Evolutionary conservation across 2,797 vertebrate species (phyloP).

Genomic region (Tapirus indicus): DNA sequence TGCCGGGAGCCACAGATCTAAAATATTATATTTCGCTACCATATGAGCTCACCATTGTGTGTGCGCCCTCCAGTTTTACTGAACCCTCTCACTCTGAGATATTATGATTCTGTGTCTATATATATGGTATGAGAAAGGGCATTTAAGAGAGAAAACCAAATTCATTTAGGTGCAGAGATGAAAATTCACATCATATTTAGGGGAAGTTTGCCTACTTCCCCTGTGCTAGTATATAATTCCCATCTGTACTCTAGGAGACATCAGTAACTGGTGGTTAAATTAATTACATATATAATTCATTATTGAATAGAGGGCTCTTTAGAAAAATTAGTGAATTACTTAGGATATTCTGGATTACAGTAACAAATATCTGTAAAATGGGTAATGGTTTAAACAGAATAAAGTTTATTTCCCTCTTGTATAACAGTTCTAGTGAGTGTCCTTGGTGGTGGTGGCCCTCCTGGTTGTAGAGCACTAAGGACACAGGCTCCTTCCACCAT

Average conservation of each 20-base stretch:
- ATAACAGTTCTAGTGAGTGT: neutral
- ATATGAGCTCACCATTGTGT: neutral
- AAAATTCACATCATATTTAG: neutral
- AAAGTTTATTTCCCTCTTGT: neutral
- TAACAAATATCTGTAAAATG: neutral
- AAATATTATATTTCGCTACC: neutral
- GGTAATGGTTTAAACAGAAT: neutral
- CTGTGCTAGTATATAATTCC: neutral
- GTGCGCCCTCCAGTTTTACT: neutral
- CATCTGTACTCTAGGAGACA: neutral
- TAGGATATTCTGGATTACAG: neutral
- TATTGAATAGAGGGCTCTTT: neutral
- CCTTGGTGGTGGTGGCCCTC: neutral
- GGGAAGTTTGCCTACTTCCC: neutral
- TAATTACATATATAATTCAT: neutral
- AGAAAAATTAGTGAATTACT: conserved; percentile 1
- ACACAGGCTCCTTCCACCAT: neutral
- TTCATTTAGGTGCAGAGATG: neutral
- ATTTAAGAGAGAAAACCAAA: neutral
- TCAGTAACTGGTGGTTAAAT: neutral
- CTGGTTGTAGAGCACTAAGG: neutral
- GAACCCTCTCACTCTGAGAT: neutral
- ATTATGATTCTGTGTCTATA: neutral
- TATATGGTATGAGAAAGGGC: neutral
- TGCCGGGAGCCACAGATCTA: neutral